Evolutionary conservation across 2,888 invertebrate genomes (phyloP), one percentile per base, ranked within the genome.

Genomic region (Cynaeus angustus): DNA sequence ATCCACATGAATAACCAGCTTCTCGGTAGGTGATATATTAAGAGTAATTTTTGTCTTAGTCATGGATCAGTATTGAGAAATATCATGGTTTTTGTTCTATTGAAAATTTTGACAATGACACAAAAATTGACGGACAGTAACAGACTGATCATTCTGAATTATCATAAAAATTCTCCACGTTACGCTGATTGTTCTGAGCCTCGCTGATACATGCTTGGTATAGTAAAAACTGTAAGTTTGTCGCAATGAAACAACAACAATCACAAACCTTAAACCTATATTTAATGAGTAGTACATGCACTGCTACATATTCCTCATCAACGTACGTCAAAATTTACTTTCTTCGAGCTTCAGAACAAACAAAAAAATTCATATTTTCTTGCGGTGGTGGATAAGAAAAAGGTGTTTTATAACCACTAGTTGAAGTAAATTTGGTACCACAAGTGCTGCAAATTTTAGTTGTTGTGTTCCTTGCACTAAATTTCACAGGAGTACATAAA

Each of bases 1-100:
- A 56, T 56, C 56, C n/a, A 56, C 9, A 21, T 56, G 41, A 43
- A 56, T 56, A 10, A 43, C 21, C 26, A 56, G 10, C n/a, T 56
- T 56, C 41, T 56, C 21, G 5, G 21, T 38, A 5, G 43, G 13
- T n/a, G 59, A 46, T 30, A 26, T 46, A 26, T 26, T 30, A 30
- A 46, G 28, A 12, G 33, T 33, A n/a, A 59, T 45, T 45, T 59
- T 59, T 8, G 59, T 28, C 45, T 46, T 59, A 10, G 46, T 45
- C 59, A 59, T 59, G 30, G 9, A n/a, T 59, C 16, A 38, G 16
- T 38, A 12, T 33, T 3, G 5, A 30, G 7, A 30, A 28, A 8
- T 52, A 26, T 9, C 48, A 48, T 48, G 21, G 9, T 33, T 33
- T 33, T 33, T 13, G 14, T 30, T 52, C 30, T 13, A 14, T 13